These are phyloP conservation scores for Parazoanthus swiftii DNA, from an alignment of 92 coral and sea anemone species.

Conservation along the genomic window DNA sequence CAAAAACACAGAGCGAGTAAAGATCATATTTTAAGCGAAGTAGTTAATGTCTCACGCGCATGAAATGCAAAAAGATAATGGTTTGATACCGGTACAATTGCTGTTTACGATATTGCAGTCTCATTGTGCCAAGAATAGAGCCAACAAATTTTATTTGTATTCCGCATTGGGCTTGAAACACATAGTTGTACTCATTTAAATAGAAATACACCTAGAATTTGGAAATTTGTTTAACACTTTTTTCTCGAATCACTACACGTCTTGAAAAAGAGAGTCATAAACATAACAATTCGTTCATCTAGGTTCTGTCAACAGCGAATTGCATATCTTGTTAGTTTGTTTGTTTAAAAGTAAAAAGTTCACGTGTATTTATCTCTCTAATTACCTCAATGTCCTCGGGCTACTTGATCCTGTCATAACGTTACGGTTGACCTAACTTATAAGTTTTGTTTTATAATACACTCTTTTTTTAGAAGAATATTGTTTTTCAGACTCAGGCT, in stretches of 20 bases:
- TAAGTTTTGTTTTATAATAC: too few relatives aligned
- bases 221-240: background rate
- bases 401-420: background rate
- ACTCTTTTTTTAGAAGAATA: too few relatives aligned
- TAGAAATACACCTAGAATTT: background rate
- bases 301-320: background rate
- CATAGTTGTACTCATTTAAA: background rate
- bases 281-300: background rate
- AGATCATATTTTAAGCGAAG: background rate
- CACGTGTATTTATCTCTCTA: too few relatives aligned
- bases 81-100: background rate
- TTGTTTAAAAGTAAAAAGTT: too few relatives aligned
- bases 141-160: background rate
- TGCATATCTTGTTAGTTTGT: background rate
- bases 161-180: background rate
- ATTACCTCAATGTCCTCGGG: too few relatives aligned
- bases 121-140: background rate
- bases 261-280: background rate
- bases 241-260: background rate
- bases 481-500: too few relatives aligned
- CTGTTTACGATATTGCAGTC: background rate
- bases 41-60: too few relatives aligned
- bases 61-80: background rate
- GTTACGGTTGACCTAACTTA: background rate
- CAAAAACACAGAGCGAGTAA: background rate